Percentiles rank a stretch among this genome's conserved stretches.
Evolutionary conservation across 2,113 vertebrate species (phyloP).

Genomic region (Siniperca chuatsi): DNA sequence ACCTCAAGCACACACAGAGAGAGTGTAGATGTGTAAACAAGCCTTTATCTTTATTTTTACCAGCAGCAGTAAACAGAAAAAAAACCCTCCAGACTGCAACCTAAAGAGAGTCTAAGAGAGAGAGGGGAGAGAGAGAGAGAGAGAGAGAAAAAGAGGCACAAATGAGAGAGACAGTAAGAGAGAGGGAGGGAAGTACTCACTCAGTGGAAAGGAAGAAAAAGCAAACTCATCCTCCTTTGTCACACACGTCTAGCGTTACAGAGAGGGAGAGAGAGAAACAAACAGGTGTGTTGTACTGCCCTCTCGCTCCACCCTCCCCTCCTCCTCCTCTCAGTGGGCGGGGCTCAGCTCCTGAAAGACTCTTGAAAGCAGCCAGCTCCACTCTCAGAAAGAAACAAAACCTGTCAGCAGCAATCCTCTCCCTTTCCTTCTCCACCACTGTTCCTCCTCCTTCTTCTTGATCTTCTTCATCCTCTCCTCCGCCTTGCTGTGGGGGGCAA

Average conservation of each 20-base stretch:
- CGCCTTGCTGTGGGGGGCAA: constrained; percentile 29
- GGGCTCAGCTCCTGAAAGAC: constrained; percentile 63
- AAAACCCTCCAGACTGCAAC: constrained; percentile 16
- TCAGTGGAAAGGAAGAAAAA: constrained; percentile 57
- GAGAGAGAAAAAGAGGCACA: constrained; percentile 11
- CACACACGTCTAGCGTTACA: constrained; percentile 68
- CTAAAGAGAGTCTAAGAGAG: neutral
- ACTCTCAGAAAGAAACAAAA: constrained; percentile 62
- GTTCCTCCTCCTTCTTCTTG: constrained; percentile 8
- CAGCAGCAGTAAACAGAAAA: constrained; percentile 52
- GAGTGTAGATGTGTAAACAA: constrained; percentile 17
- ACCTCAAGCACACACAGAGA: constrained; percentile 1
- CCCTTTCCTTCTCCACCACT: constrained; percentile 19
- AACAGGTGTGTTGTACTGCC: constrained; percentile 80
- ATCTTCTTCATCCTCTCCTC: constrained; percentile 28
- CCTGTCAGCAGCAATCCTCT: constrained; percentile 60
- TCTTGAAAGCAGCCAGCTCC: constrained; percentile 67
- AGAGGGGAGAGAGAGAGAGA: neutral
- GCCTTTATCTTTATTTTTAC: constrained; percentile 53
- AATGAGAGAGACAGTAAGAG: neutral
- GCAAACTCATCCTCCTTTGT: constrained; percentile 67
- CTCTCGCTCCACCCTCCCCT: constrained; percentile 28
- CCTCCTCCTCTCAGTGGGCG: constrained; percentile 61
- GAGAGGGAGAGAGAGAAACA: constrained; percentile 64
- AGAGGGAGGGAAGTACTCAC: constrained; percentile 18